Base-by-base conservation (phyloP, 2,888 invertebrate genomes). In the Stenchaetothrips biformis region DNA sequence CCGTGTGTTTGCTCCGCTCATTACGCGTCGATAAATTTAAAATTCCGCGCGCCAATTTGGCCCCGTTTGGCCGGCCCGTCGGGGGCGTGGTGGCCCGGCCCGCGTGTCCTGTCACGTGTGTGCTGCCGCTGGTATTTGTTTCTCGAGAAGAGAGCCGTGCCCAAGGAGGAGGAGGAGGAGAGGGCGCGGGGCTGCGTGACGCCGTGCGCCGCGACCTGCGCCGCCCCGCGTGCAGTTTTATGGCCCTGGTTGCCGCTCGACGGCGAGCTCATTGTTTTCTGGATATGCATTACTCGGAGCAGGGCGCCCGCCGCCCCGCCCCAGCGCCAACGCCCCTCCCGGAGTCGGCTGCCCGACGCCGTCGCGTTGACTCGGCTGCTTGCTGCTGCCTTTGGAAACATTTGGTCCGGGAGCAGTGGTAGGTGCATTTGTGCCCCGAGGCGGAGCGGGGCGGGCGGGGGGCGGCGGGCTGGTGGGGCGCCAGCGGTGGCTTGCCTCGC, bases 41-140 rank as follows among this genome's bases (percentile, higher is more conserved):
- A 74, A 74, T 74, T 74, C 67, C 67, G 67, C 53, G 53, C 67
- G 67, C 67, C 67, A 74, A 74, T 74, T 74, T 74, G 67, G 21
- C 25, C 11, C 67, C 67, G 67, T 74, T 74, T 74, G 67, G 59
- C 37, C 59, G 67, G 59, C 37, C 59, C 18, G 67, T 21, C 25
- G 16, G 67, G 13, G 53, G 67, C 67, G 67, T 21, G 67, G 67
- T 25, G 67, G 67, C 25, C 4, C 67, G 67, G n/a, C 67, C 53
- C 25, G 25, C 9, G 25, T 25, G 9, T 25, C 21, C 21, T 74
- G 67, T 74, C 21, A 74, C 67, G 25, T 25, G 25, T 18, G 0
- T 53, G 53, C 9, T 53, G 53, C 53, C n/a, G n/a, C n/a, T n/a
- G n/a, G n/a, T n/a, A n/a, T 18, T 53, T 53, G 53, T 13, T 18